Evolutionary conservation across 2,113 vertebrate species (phyloP).

Genomic region (Oostethus manadensis): DNA sequence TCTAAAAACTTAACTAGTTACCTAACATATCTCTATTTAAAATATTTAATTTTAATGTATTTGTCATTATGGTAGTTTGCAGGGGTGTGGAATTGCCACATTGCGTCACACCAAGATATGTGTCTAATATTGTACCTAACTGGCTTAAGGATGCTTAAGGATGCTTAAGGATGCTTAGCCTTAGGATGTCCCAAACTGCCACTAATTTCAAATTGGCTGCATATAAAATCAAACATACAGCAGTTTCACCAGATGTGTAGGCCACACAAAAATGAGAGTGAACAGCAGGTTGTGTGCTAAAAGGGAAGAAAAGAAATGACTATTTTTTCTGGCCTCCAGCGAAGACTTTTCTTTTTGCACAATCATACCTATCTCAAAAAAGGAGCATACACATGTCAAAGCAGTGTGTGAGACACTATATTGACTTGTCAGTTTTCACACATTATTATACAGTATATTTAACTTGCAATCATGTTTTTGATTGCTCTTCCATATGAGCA

Average conservation of each 20-base stretch:
- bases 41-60: no score
- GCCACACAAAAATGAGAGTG: constrained; percentile 81
- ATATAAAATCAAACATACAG: constrained; percentile 63
- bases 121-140: no score
- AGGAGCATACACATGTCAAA: constrained; percentile 11
- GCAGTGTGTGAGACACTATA: constrained; percentile 4
- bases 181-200: no score
- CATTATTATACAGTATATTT: neutral
- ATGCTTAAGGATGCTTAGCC: no score
- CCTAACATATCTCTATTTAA: no score
- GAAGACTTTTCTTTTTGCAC: constrained; percentile 9
- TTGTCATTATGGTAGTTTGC: no score
- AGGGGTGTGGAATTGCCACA: no score
- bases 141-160: no score
- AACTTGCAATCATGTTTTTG: no score
- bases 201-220: neutral
- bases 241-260: constrained; percentile 79
- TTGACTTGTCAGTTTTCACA: neutral
- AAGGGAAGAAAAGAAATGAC: constrained; percentile 78
- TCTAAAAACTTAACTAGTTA: no score
- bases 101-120: no score
- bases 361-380: constrained; percentile 26
- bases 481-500: no score
- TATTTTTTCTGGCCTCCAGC: constrained; percentile 46
- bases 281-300: constrained; percentile 80